Base-by-base conservation (phyloP, 2,797 vertebrate species). In the Melanotaenia trifasciata region DNA sequence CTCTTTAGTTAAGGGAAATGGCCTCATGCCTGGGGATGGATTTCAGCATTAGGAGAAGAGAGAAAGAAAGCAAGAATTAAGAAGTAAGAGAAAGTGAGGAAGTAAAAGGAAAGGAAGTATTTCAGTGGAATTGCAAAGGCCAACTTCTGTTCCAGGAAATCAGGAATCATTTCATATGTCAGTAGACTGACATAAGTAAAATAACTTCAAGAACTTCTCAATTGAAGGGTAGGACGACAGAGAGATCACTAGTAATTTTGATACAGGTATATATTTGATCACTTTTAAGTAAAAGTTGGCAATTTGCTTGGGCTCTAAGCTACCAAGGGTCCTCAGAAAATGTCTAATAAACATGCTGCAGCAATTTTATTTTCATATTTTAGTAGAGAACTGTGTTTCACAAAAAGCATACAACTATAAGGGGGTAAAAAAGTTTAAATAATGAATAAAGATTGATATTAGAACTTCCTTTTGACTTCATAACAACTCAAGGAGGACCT, bases 91-190 rank as follows among this genome's bases (percentile, higher is more conserved):
- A 59, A 82, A 76, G 58, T 51, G 45, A 28, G 57, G 36, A 67
- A 79, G 84, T 76, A 86, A 86, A 74, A 53, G 64, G 63, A 62
- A 67, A 67, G 61, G 61, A 84, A 84, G 82, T 88, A 77, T 92
- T 91, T 84, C 80, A 69, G 32, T 65, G 74, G 79, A 90, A 92
- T 90, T 83, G 73, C 77, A 86, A 32, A 83, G 85, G 70, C 79
- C 75, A 67, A 67, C 71, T 56, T 61, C 74, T 4, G 1, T 74
- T 63, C 76, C 65, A 81, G 76, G 84, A 88, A 90, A 92, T 91
- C 88, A 87, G 74, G 71, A 84, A 92, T 91, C 78, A 91, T 93
- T 90, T 89, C 75, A 82, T 40, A 64, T 83, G 81, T 91, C 89
- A 88, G 91, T 93, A 90, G 81, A 89, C 81, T 80, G 58, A 30